Evolutionary conservation across 2,888 invertebrate genomes (phyloP).

Genomic region (Cremastobaeus sp.): DNA sequence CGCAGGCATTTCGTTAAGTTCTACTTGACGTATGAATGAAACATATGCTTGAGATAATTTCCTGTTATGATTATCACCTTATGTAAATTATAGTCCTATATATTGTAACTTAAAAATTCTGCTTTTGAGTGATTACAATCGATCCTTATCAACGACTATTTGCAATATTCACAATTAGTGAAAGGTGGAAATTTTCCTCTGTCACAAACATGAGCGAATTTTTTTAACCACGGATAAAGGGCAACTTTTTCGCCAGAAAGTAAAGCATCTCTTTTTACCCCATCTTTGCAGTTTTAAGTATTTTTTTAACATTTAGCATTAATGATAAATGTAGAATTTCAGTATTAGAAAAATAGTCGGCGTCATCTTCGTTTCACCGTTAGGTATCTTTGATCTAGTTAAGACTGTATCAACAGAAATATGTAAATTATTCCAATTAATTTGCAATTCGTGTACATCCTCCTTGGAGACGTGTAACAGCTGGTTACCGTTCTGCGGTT

Average conservation of each 20-base stretch:
- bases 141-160: not conserved
- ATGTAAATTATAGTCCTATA: constrained; percentile 18
- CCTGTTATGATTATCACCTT: constrained; percentile 46
- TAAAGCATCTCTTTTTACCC: too few species aligned
- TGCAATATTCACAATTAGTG: not conserved
- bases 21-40: constrained; percentile 55
- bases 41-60: constrained; percentile 44
- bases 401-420: constrained; percentile 58
- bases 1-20: constrained; percentile 60
- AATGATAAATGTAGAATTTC: too few species aligned
- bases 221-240: too few species aligned
- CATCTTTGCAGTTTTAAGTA: not conserved
- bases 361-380: constrained; percentile 25
- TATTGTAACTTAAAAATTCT: too few species aligned
- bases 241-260: too few species aligned
- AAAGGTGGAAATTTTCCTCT: too few species aligned
- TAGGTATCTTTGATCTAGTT: constrained; percentile 36
- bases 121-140: not conserved
- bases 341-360: not conserved
- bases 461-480: constrained; percentile 67
- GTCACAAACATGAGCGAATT: too few species aligned
- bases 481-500: constrained; percentile 66
- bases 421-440: constrained; percentile 75
- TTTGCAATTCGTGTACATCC: constrained; percentile 71
- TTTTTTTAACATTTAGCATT: too few species aligned